Conservation (phyloP, 2,888 invertebrate species). For the Microchrysa polita region DNA sequence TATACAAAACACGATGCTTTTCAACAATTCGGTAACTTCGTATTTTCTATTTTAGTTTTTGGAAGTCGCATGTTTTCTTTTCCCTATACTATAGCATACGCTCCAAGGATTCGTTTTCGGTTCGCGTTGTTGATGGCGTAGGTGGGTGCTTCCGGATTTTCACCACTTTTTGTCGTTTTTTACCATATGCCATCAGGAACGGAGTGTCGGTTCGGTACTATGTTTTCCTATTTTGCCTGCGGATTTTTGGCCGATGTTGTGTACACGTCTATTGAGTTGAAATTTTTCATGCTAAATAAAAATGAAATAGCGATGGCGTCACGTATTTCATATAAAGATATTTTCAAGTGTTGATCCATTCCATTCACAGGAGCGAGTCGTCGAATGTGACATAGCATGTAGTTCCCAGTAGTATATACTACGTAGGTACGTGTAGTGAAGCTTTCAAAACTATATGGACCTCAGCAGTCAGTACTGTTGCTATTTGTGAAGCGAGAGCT, state of each 20-base stretch:
- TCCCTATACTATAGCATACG: too few species aligned
- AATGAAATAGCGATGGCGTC: slow-evolving; percentile 39
- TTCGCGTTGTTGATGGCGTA: slow-evolving; percentile 1
- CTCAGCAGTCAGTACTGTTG: too few species aligned
- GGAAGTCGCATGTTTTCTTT: background rate
- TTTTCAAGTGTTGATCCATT: background rate
- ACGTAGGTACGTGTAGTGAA: too few species aligned
- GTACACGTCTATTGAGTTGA: slow-evolving; percentile 9
- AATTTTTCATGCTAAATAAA: slow-evolving; percentile 43
- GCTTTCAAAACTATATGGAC: too few species aligned
- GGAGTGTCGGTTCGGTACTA: background rate
- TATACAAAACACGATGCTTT: slow-evolving; percentile 30
- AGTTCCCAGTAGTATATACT: too few species aligned
- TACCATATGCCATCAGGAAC: background rate
- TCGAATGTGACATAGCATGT: too few species aligned
- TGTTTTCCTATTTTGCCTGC: slow-evolving; percentile 16
- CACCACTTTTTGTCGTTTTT: background rate
- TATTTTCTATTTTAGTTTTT: slow-evolving; percentile 16
- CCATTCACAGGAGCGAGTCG: background rate
- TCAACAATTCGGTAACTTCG: slow-evolving; percentile 1
- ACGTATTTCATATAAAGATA: slow-evolving; percentile 41
- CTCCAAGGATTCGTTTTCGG: background rate
- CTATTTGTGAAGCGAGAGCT: too few species aligned
- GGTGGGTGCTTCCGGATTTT: slow-evolving; percentile 9
- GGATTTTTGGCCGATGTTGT: background rate